Base-by-base conservation (phyloP, 2,888 invertebrate species). In the Theretra japonica region DNA sequence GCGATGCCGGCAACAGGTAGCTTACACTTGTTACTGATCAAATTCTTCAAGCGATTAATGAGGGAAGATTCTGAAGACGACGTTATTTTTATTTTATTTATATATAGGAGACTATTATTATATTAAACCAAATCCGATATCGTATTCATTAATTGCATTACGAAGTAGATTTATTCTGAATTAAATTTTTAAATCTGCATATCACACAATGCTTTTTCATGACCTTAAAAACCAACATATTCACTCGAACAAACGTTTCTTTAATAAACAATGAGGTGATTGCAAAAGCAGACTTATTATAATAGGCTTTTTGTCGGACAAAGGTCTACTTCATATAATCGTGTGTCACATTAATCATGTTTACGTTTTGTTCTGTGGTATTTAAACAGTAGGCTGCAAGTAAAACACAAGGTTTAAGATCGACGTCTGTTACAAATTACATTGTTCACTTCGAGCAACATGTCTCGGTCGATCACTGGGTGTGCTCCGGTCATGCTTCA, bases 401-500 rank as follows among this genome's bases (percentile, higher is more conserved):
- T 65, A 23, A 65, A 65, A 23, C 17, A 21, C 17, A 21, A 48
- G 23, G 48, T 65, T 65, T 48, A 65, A 48, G 65, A 17, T 48
- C 48, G 23, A 4, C 23, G 23, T 21, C 41, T 65, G 17, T 65
- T 23, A 65, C 58, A 70, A 58, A 65, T 65, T 41, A 65, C 65
- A 48, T 48, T 48, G 70, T 60, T 28, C 48, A 60, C 23, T 62
- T 19, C 62, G 21, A 60, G 65, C 69, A 65, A 50, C 75, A 69
- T 73, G 75, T 74, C 70, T 75, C 78, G 80, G 79, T 79, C 79
- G 77, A 75, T 78, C 69, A 73, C 76, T 75, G 73, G 68, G 71
- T 72, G 69, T 73, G 70, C 75, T 71, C 75, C 72, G 75, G 79
- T 82, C 79, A 84, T 76, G 80, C 78, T 72, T 75, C 75, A 77